Evolutionary conservation across 2,113 vertebrate genomes (phyloP), one percentile per base, ranked within the genome.

Genomic region (Eudyptes chrysolophus): DNA sequence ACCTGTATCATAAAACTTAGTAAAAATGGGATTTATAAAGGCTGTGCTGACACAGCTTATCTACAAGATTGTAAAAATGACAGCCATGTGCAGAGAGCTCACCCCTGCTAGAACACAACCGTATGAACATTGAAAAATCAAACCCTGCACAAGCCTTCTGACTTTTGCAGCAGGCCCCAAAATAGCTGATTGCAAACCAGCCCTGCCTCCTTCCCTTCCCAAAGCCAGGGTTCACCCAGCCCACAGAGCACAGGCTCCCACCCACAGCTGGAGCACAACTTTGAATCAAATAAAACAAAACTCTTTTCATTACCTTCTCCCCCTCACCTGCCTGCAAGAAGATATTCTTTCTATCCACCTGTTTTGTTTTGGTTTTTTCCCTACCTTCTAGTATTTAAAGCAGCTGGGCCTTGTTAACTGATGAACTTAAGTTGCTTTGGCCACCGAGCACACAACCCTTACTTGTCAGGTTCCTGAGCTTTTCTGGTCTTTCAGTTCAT

Each of bases 11-110:
- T 96, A 91, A 96, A 93, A 87, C 71, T 91, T 36, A 40, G 92
- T n/a, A 83, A 93, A 90, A 83, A 90, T 78, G 30, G 51, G 66
- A 91, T 90, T 95, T 87, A 92, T 42, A 86, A 83, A 86, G 29
- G 25, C 86, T 92, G 19, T 93, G 71, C 92, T 88, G 71, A 66
- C 84, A 82, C 82, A 94, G 90, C 84, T 86, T 96, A 81, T 42
- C 72, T 38, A 40, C 79, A 66, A 44, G 25, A 29, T 1, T 55
- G n/a, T 51, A 72, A 69, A 92, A 94, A 75, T 0, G 3, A 84
- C 86, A 92, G 75, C 90, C 1, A 1, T 0, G 0, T 13, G 15
- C 44, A 72, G 48, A 87, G 55, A 87, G 22, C 61, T 84, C 65
- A 30, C 29, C 29, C n/a, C n/a, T 80, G 68, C 54, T 90, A 72